Evolutionary conservation across 2,113 vertebrate genomes (phyloP), one percentile per base, ranked within the genome.

Genomic region (Callopanchax toddi): DNA sequence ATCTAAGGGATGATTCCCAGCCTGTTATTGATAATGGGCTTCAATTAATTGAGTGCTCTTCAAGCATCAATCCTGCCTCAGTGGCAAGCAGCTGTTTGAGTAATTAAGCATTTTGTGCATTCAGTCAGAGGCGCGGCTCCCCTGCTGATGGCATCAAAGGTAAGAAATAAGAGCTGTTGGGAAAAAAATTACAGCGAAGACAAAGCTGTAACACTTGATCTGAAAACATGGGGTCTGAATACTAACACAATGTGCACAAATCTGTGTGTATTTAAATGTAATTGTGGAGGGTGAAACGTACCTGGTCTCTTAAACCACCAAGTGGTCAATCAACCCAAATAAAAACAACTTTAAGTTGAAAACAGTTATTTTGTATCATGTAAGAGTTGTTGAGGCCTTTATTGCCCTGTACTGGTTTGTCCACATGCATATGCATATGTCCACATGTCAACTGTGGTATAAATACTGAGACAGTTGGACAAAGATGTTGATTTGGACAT

Each of bases 21-120:
- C 44, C 69, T 57, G 69, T 81, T 91, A 88, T 90, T 87, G 81
- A 87, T 83, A 87, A 89, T 82, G 60, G 71, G 71, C 69, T 78
- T 85, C 83, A 84, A 84, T 87, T 88, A 90, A 87, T 82, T 61
- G 80, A 65, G 70, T 74, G 65, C 85, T 85, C 76, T 60, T 65
- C 66, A 76, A 79, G 78, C 76, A 76, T 89, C 84, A 82, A 73
- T 85, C 80, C 76, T 67, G 66, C 62, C 79, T 83, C 76, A 56
- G 73, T 60, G 67, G 71, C 60, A 57, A 61, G 60, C 78, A 87
- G 76, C 87, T 86, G 89, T 78, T 79, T 66, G 71, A 76, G 67
- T 77, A 84, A 89, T 88, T 83, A 85, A 77, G 62, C 65, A 61
- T 71, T 43, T 64, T 68, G 63, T 71, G 63, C 53, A 65, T 56